Evolutionary conservation across 92 coral and sea anemone species (phyloP).

Genomic region (Epizoanthus rinbou): DNA sequence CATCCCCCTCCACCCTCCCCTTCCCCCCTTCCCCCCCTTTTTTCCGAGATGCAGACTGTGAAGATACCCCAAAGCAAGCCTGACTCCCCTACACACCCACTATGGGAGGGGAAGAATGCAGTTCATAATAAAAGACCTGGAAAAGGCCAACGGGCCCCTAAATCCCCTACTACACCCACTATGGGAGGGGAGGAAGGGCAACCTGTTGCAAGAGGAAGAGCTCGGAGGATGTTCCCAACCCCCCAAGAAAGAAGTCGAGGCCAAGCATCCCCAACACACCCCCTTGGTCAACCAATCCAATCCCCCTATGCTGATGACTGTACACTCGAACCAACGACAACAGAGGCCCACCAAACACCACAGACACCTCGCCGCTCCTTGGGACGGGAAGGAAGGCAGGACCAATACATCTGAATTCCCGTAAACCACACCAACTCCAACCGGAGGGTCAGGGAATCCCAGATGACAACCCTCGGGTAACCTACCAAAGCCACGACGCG

Average conservation of each 20-base stretch:
- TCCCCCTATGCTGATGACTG: slow-evolving; percentile 13
- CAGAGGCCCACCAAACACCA: neutral
- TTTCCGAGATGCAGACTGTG: no score
- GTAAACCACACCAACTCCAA: slow-evolving; percentile 21
- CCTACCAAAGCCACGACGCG: slow-evolving; percentile 23
- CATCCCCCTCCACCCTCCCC: no score
- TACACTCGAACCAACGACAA: neutral
- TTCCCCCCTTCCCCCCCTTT: no score
- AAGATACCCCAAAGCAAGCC: no score
- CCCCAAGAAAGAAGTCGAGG: neutral
- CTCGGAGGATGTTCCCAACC: neutral
- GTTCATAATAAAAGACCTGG: no score
- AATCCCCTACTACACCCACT: no score
- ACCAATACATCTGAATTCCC: slow-evolving; percentile 5
- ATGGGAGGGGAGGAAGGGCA: slow-evolving; percentile 10
- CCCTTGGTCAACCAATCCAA: slow-evolving; percentile 3
- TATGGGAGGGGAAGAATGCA: no score
- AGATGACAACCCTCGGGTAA: slow-evolving; percentile 2
- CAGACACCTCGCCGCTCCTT: slow-evolving; percentile 10
- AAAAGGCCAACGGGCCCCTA: no score
- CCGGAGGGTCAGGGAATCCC: slow-evolving; percentile 7
- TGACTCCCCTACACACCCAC: no score
- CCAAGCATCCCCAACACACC: neutral
- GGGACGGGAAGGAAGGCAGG: slow-evolving; percentile 18
- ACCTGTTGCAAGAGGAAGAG: neutral